Base-by-base conservation (phyloP, 1,140 invertebrate species). In the Drosophila punjabiensis region DNA sequence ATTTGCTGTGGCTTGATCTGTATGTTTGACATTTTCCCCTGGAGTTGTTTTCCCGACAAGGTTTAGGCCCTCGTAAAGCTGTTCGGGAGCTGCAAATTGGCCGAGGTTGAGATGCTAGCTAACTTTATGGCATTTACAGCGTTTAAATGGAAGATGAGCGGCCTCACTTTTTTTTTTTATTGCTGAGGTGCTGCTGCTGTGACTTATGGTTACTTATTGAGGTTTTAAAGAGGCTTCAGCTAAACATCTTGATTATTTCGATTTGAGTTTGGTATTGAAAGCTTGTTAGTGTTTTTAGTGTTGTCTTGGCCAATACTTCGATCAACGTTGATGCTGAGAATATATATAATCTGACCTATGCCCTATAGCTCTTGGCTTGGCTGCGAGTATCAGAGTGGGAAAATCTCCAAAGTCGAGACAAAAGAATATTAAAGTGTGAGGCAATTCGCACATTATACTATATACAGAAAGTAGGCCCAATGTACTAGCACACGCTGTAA, bases 241-340 rank as follows among this genome's bases (percentile, higher is more conserved):
- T 24, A 45, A 45, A 16, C 14, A 28, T 41, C 28, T 70, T 62
- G 28, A 11, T 67, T 48, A 20, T 20, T 30, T 5, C 4, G 11
- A 7, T 9, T 30, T 50, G 18, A 24, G 13, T 43, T 37, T 55
- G 30, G 59, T 48, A 79, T 79, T 65, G 52, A 83, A 76, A 83
- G 71, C 64, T 56, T 62, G 76, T 61, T 20, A 18, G 11, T 66
- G 13, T 16, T 24, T 37, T 56, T 24, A 24, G 24, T 24, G 52
- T 75, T 60, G 68, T 77, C 66, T 84, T 53, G 74, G 9, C n/a
- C 20, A 35, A 62, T 37, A 67, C 61, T 32, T 61, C 39, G 61
- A 66, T 69, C 24, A 67, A 64, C 33, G 13, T n/a, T n/a, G n/a
- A n/a, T n/a, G 18, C 20, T 67, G 68, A 37, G 67, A 68, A 32